Conservation (phyloP, 2,113 vertebrate genomes). For the Urocynchramus pylzowi region DNA sequence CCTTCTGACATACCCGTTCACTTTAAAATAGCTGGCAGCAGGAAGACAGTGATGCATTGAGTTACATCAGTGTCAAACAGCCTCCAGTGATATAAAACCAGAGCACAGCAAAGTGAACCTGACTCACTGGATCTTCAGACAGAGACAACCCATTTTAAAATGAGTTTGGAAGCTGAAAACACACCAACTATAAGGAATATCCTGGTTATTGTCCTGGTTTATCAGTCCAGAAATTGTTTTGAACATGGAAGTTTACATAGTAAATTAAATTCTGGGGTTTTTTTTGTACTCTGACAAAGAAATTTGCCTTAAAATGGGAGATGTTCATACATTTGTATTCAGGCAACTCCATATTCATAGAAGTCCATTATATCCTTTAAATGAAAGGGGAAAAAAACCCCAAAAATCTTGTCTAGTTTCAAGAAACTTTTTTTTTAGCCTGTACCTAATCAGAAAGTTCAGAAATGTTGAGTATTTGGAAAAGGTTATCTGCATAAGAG, state of each 20-base stretch:
- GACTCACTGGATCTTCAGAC: not conserved
- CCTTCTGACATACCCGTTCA: not conserved
- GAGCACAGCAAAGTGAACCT: not conserved
- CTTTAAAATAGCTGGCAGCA: not conserved
- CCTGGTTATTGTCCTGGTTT: not conserved
- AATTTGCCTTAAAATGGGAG: not conserved
- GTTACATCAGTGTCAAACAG: not conserved
- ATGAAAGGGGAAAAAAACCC: accelerated
- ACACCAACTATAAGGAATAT: not conserved
- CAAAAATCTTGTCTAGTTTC: not conserved
- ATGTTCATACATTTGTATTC: not conserved
- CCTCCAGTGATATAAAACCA: not conserved
- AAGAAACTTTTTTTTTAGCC: not conserved
- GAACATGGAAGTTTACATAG: not conserved
- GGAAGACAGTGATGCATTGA: not conserved
- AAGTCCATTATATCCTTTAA: not conserved
- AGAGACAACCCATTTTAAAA: not conserved
- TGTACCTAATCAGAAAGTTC: not conserved
- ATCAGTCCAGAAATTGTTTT: not conserved
- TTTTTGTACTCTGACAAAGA: not conserved
- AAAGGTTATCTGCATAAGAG: not conserved
- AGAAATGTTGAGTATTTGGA: not conserved
- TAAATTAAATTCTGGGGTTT: not conserved
- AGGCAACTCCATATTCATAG: not conserved
- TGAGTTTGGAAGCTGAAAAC: not conserved